phyloP scores from a whole-genome alignment of 2,797 vertebrate genomes.

The Pangasius djambal region DNA sequence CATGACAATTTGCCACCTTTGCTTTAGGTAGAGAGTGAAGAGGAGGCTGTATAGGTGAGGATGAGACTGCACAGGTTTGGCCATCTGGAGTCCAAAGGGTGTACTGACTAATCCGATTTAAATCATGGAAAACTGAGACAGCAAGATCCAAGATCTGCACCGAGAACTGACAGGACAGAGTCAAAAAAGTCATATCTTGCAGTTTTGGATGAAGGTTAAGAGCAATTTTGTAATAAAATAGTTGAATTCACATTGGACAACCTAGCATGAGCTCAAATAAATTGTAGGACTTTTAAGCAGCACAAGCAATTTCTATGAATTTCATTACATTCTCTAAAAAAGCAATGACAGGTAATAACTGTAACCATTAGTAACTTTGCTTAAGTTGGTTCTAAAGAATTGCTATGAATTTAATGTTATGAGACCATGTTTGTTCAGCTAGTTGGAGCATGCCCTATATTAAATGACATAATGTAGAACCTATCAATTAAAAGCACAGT shows the following conservation, averaged over 20 bases:
- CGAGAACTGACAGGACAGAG: background rate
- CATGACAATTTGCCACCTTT: background rate
- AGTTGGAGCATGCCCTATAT: background rate
- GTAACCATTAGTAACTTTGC: background rate
- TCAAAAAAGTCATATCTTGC: background rate
- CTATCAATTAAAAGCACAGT: background rate
- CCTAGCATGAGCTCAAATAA: background rate
- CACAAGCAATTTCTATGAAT: background rate
- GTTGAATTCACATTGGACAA: background rate
- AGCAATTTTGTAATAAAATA: background rate
- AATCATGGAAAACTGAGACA: background rate
- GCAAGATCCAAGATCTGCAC: background rate
- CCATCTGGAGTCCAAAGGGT: background rate
- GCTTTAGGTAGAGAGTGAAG: background rate
- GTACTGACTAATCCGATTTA: background rate
- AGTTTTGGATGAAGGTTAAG: background rate
- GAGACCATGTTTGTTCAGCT: background rate
- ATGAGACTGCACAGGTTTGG: constrained; percentile 4
- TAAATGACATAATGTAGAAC: background rate
- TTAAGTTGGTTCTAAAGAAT: background rate
- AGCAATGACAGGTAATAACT: background rate
- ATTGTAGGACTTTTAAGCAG: background rate
- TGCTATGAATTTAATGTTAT: background rate
- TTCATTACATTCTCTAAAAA: background rate
- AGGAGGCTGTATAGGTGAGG: background rate